Conservation (phyloP, 1,140 invertebrate species). For the Orius insidiosus region DNA sequence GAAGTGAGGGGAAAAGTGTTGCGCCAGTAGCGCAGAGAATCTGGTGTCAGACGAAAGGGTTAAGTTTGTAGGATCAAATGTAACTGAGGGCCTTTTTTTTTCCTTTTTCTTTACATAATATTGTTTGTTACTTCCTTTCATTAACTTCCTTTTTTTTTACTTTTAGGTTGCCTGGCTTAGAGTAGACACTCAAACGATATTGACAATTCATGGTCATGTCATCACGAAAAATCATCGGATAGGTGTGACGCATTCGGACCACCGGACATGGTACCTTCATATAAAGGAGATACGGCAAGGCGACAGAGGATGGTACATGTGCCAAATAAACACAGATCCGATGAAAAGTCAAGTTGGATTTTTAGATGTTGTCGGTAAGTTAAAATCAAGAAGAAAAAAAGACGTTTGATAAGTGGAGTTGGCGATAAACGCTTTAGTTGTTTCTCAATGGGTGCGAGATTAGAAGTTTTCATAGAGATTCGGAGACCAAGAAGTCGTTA, state of each 20-base stretch:
- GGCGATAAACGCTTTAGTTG: neutral
- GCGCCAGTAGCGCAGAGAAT: too few species aligned
- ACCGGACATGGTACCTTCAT: constrained; percentile 70
- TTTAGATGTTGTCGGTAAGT: constrained; percentile 74
- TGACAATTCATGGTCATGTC: constrained; percentile 76
- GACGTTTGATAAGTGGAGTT: neutral
- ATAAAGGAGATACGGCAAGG: constrained; percentile 59
- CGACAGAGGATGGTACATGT: constrained; percentile 77
- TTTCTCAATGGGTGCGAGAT: neutral
- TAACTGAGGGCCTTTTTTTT: too few species aligned
- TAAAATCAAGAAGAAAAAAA: too few species aligned
- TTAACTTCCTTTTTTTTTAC: neutral
- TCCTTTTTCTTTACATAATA: too few species aligned
- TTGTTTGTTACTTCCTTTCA: too few species aligned
- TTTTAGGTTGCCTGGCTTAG: constrained; percentile 73
- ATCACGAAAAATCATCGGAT: constrained; percentile 81
- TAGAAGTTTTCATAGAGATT: neutral
- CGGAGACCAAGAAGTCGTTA: neutral
- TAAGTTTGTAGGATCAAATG: too few species aligned
- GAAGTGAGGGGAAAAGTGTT: too few species aligned
- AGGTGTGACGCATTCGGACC: constrained; percentile 67
- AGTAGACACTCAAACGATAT: constrained; percentile 81
- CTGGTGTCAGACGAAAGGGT: too few species aligned
- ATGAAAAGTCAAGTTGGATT: constrained; percentile 76
- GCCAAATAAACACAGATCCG: constrained; percentile 72